phyloP scores from a whole-genome alignment of 2,888 invertebrate genomes.

The Amphipoea lucens region DNA sequence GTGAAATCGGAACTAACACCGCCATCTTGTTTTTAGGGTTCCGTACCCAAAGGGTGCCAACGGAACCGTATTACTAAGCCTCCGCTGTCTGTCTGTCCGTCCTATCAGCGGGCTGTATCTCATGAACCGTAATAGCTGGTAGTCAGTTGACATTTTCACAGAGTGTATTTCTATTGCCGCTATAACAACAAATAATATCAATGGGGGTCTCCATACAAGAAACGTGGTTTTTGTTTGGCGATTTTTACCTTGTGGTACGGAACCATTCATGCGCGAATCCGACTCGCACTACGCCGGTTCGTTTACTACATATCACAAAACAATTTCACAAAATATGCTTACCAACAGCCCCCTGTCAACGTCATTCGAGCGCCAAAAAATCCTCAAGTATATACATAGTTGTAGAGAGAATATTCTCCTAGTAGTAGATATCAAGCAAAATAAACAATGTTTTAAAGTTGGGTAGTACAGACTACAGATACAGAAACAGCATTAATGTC shows the following conservation, averaged over 20 bases:
- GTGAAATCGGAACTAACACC: background rate
- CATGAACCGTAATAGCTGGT: background rate
- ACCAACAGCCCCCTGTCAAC: background rate
- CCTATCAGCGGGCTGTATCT: background rate
- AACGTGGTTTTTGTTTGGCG: too few relatives aligned
- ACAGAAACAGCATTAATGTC: constrained; percentile 31
- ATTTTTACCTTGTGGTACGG: too few relatives aligned
- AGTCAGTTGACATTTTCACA: background rate
- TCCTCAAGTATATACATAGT: background rate
- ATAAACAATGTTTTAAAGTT: constrained; percentile 16
- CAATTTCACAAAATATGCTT: background rate
- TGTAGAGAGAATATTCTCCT: background rate
- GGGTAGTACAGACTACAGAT: background rate
- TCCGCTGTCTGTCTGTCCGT: background rate
- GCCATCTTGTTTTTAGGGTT: background rate
- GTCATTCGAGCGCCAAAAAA: background rate
- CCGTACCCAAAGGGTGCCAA: background rate
- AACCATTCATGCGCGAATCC: too few relatives aligned
- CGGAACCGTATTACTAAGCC: background rate
- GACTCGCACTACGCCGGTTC: background rate
- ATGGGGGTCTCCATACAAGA: too few relatives aligned
- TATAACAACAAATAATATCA: background rate
- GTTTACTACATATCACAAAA: background rate
- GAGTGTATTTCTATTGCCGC: background rate
- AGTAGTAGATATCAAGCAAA: background rate